Evolutionary conservation across 2,113 vertebrate species (phyloP).

Genomic region (Sisor rabdophorus): DNA sequence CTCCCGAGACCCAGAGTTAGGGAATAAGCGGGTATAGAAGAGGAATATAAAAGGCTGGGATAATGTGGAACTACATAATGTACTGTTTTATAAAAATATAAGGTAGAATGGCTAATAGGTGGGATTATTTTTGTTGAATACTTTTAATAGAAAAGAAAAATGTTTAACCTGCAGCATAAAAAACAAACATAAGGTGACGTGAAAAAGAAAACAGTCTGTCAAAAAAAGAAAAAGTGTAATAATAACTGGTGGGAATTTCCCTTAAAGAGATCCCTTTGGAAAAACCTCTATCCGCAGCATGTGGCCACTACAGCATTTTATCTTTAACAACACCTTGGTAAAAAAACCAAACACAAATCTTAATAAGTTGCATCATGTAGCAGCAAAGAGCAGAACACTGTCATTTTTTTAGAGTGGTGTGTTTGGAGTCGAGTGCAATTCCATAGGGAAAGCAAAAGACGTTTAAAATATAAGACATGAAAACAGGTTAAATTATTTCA

Average conservation of each 20-base stretch:
- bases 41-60: no score
- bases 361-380: constrained; percentile 67
- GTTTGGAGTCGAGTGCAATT: constrained; percentile 54
- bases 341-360: constrained; percentile 58
- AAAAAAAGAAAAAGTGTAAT: constrained; percentile 46
- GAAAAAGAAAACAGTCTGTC: constrained; percentile 46
- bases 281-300: constrained; percentile 44
- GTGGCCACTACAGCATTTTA: constrained; percentile 47
- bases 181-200: constrained; percentile 27
- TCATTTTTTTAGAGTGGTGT: constrained; percentile 58
- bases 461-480: constrained; percentile 59
- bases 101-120: no score
- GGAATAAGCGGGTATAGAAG: no score
- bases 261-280: constrained; percentile 46
- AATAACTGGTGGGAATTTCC: constrained; percentile 52
- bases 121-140: neutral
- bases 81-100: constrained; percentile 43
- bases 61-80: no score
- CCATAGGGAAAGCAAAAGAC: constrained; percentile 52
- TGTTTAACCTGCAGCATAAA: neutral
- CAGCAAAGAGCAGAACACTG: no score
- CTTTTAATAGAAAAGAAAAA: neutral
- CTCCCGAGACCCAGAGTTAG: no score
- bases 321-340: constrained; percentile 50
- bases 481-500: constrained; percentile 58